Percentiles rank a stretch among this genome's conserved stretches.
phyloP scores from a whole-genome alignment of 1,140 invertebrate species.

The Asbolus verrucosus region DNA sequence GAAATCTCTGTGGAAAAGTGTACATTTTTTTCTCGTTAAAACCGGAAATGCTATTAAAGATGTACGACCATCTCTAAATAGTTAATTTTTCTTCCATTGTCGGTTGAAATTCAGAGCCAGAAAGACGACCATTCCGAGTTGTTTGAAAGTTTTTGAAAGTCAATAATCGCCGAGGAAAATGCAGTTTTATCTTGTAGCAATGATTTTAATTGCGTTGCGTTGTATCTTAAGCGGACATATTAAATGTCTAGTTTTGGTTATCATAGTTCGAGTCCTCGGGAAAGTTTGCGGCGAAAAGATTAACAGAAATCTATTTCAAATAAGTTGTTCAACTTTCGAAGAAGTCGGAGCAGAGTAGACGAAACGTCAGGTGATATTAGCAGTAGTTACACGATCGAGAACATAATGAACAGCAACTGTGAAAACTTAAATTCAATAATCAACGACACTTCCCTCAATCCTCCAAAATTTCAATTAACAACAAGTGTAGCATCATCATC shows the following conservation, averaged over 20 bases:
- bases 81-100: too few species aligned
- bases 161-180: too few species aligned
- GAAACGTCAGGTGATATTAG: constrained; percentile 4
- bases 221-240: neutral
- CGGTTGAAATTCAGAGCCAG: too few species aligned
- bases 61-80: too few species aligned
- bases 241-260: neutral
- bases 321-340: neutral
- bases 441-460: too few species aligned
- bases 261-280: neutral
- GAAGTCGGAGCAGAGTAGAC: neutral
- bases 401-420: neutral
- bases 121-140: too few species aligned
- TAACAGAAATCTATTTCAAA: neutral
- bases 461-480: too few species aligned
- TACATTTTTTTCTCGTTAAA: too few species aligned
- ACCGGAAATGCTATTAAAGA: too few species aligned
- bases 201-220: neutral
- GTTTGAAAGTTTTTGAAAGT: too few species aligned
- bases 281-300: constrained; percentile 10
- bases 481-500: too few species aligned
- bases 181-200: neutral
- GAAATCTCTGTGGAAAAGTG: too few species aligned
- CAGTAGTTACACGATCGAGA: neutral
- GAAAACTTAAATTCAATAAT: neutral